Percentiles rank a stretch among this genome's conserved stretches.
Conservation (phyloP, 2,113 vertebrate genomes). For the Callipepla californica region DNA sequence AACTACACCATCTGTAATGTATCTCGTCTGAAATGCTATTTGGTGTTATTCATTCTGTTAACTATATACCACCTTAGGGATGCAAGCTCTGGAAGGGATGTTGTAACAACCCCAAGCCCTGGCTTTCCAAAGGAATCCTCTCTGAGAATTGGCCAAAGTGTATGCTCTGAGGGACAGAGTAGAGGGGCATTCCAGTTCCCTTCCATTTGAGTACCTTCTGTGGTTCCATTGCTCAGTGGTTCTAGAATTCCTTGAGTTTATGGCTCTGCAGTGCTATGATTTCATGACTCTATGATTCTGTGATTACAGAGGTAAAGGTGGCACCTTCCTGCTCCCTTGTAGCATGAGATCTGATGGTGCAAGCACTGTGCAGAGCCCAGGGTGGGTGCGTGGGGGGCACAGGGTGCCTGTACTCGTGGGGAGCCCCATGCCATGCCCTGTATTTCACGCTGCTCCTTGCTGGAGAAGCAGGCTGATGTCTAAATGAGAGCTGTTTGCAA, state of each 20-base stretch:
- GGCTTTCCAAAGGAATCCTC: neutral
- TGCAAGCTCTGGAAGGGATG: rapidly evolving
- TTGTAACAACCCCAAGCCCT: neutral
- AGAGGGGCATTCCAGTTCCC: neutral
- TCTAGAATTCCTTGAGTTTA: too few species aligned
- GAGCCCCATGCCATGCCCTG: neutral
- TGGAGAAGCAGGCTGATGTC: neutral
- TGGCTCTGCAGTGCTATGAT: neutral
- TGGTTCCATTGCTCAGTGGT: too few species aligned
- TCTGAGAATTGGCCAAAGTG: rapidly evolving
- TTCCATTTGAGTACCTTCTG: neutral
- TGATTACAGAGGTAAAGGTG: neutral
- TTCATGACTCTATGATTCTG: neutral
- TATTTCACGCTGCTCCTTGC: neutral
- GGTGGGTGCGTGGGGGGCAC: neutral
- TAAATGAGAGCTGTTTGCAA: neutral
- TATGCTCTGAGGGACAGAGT: rapidly evolving
- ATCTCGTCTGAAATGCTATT: too few species aligned
- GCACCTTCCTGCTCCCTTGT: neutral
- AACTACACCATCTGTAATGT: too few species aligned
- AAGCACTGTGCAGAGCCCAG: neutral
- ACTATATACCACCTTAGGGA: too few species aligned
- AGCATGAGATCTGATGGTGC: neutral
- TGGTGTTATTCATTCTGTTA: too few species aligned
- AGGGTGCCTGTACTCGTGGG: neutral